These are phyloP conservation scores for Urocolius indicus DNA, from an alignment of 2,113 vertebrate genomes.

Conservation along the genomic window DNA sequence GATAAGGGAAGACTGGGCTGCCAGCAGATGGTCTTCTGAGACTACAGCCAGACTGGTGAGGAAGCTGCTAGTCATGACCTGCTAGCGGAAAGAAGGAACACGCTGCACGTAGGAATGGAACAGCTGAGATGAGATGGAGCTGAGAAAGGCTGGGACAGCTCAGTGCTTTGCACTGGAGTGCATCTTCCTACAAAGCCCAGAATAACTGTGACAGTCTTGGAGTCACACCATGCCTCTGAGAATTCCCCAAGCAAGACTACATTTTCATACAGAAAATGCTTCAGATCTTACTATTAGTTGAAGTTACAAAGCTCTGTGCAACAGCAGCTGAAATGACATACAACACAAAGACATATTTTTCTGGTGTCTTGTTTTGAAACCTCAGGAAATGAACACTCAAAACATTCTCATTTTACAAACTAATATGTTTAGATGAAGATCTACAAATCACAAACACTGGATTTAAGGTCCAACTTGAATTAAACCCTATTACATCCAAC, in stretches of 20 bases:
- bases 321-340: background rate
- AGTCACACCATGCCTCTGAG: background rate
- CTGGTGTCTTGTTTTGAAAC: background rate
- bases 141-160: no score
- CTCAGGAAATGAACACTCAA: background rate
- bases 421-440: background rate
- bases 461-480: background rate
- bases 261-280: background rate
- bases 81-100: background rate
- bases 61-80: background rate
- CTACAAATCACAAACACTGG: background rate
- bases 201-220: background rate
- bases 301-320: background rate
- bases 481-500: background rate
- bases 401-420: background rate
- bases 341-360: background rate
- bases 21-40: background rate
- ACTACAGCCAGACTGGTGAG: background rate
- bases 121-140: fast-evolving
- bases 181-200: background rate
- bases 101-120: background rate
- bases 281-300: background rate
- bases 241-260: background rate
- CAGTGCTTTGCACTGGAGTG: fast-evolving
- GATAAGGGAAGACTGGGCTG: background rate